Percentiles rank a stretch among this genome's conserved stretches.
Evolutionary conservation across 2,797 vertebrate genomes (phyloP).

Genomic region (Coranthus polyacanthus): DNA sequence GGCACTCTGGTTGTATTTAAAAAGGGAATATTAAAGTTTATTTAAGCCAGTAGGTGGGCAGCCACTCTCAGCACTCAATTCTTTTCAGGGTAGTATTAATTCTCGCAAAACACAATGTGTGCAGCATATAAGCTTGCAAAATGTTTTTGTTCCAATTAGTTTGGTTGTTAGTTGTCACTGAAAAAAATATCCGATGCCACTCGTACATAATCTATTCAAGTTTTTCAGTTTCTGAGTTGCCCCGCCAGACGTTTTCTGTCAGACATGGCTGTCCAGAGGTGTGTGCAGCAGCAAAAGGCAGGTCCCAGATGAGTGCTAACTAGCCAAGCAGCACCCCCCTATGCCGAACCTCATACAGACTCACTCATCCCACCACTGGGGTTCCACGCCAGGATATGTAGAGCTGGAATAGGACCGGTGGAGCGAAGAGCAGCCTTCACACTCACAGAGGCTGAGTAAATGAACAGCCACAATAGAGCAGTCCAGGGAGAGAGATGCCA

Average conservation of each 20-base stretch:
- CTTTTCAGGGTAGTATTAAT: conserved; percentile 31
- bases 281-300: conserved; percentile 23
- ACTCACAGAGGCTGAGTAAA: conserved; percentile 64
- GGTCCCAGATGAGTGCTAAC: conserved; percentile 64
- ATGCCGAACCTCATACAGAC: conserved; percentile 36
- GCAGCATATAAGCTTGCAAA: no score
- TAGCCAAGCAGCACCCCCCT: conserved; percentile 58
- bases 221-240: conserved; percentile 32
- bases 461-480: conserved; percentile 69
- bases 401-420: conserved; percentile 52
- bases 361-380: conserved; percentile 53
- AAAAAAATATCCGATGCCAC: conserved; percentile 36
- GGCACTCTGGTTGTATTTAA: background rate
- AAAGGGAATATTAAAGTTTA: conserved; percentile 17
- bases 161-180: conserved; percentile 43
- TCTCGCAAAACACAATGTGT: conserved; percentile 5
- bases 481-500: conserved; percentile 55
- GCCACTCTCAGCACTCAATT: conserved; percentile 33
- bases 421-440: conserved; percentile 73
- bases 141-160: no score
- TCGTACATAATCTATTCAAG: conserved; percentile 38
- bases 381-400: conserved; percentile 42
- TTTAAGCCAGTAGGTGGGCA: conserved; percentile 22
- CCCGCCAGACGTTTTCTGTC: conserved; percentile 31
- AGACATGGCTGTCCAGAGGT: conserved; percentile 49